A percentile compares a stretch with the other conserved stretches of the same genome.
Conservation (phyloP, 2,888 invertebrate genomes). For the Habroteleia sp. region DNA sequence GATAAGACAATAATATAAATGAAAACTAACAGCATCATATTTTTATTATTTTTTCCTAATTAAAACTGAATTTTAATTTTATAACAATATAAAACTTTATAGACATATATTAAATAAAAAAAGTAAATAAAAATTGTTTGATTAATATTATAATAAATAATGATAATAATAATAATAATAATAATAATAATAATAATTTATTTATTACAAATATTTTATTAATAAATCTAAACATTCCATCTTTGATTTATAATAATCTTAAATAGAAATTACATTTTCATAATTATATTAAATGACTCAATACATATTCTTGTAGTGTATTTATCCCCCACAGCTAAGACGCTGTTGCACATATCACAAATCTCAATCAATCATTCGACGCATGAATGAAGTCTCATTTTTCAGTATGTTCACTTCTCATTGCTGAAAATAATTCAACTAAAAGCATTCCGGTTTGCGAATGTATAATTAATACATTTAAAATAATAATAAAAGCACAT, state of each 20-base stretch:
- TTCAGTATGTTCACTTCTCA: conserved; percentile 13
- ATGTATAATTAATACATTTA: conserved; percentile 35
- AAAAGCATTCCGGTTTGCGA: conserved; percentile 1
- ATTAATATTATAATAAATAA: no score
- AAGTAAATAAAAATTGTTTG: no score
- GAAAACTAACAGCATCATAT: no score
- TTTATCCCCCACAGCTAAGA: background rate
- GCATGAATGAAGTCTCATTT: conserved; percentile 37
- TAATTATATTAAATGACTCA: conserved; percentile 44
- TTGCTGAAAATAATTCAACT: conserved; percentile 16
- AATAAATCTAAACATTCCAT: conserved; percentile 15
- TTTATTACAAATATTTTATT: conserved; percentile 29
- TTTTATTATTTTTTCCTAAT: no score
- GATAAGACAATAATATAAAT: no score
- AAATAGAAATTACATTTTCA: conserved; percentile 33
- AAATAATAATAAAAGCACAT: conserved; percentile 32
- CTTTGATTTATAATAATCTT: conserved; percentile 26
- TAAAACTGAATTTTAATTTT: no score
- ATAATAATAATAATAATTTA: no score
- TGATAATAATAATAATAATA: no score
- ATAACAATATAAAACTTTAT: no score
- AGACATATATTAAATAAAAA: no score
- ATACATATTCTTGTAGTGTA: conserved; percentile 17
- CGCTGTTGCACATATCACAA: background rate
- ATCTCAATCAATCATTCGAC: conserved; percentile 26